Evolutionary conservation across 2,797 vertebrate genomes (phyloP).

Genomic region (Halcyon chelicuti): DNA sequence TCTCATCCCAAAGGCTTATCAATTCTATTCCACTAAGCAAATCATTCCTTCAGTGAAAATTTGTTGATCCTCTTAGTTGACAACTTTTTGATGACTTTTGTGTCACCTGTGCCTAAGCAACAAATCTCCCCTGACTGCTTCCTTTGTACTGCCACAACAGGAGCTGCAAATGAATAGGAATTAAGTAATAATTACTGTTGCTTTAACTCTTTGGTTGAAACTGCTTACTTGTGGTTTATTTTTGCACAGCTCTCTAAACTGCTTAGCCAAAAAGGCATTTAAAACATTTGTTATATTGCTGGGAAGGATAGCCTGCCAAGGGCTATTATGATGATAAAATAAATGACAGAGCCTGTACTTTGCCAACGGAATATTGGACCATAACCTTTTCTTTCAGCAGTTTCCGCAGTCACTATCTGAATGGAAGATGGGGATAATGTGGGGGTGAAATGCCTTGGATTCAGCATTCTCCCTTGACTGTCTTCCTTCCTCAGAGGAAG

Average conservation of each 20-base stretch:
- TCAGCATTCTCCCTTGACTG: not conserved
- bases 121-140: not conserved
- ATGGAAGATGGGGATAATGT: not conserved
- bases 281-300: constrained; percentile 25
- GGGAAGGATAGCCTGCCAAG: constrained; percentile 43
- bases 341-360: constrained; percentile 11
- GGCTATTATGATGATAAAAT: constrained; percentile 47
- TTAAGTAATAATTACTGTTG: not conserved
- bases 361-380: constrained; percentile 27
- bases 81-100: not conserved
- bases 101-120: not conserved
- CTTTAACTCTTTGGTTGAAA: constrained; percentile 34
- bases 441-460: not conserved
- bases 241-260: not conserved
- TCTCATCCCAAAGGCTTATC: not conserved
- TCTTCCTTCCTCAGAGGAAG: not conserved
- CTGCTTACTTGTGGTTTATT: constrained; percentile 32
- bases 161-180: not conserved
- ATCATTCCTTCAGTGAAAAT: not conserved
- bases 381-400: constrained; percentile 23
- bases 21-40: not conserved
- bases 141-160: not conserved
- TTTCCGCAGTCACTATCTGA: not conserved
- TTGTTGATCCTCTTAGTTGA: not conserved
- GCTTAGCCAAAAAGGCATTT: constrained; percentile 45